Evolutionary conservation across 2,113 vertebrate genomes (phyloP), one percentile per base, ranked within the genome.

Genomic region (Ranitomeya variabilis): DNA sequence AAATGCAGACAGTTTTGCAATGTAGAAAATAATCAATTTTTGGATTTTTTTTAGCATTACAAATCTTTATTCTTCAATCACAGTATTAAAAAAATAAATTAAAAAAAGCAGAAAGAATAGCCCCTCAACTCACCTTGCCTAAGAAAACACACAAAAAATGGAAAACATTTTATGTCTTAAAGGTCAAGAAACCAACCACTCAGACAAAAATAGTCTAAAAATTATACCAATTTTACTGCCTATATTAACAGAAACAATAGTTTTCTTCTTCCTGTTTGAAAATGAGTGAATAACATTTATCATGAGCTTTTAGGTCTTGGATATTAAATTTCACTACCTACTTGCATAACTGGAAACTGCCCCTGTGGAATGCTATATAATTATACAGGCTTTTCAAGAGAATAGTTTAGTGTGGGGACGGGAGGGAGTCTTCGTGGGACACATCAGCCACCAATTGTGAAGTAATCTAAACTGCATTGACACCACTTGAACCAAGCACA

Each of bases 261-360:
- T 62, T 19, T 31, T 26, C 31, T 51, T 74, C 15, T 67, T 71
- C 11, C 76, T 45, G 12, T 83, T 51, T 45, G 59, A 62, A 45
- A 51, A 64, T 51, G 10, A 45, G 31, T 18, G 4, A 3, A 66
- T 9, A 62, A 66, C 19, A 62, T 15, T 60, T 14, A n/a, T 31
- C 2, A 31, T 83, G 80, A 67, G 12, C 60, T 83, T 45, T 83
- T 82, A 82, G 45, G 80, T 82, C 64, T 82, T 62, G 16, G 62
- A 52, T 83, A 83, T 52, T 67, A 67, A n/a, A 66, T 67, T 83
- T 83, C 60, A 83, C 60, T 37, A 67, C 60, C 62, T 21, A 12
- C 62, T 64, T 80, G 55, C 51, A 18, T 51, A 60, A 60, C 60
- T 64, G 37, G 80, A 67, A 52, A 52, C 18, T n/a, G 18, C 80